These are phyloP conservation scores for Rotaria magnacalcarata DNA, from an alignment of 2,888 invertebrate genomes.

Conservation along the genomic window DNA sequence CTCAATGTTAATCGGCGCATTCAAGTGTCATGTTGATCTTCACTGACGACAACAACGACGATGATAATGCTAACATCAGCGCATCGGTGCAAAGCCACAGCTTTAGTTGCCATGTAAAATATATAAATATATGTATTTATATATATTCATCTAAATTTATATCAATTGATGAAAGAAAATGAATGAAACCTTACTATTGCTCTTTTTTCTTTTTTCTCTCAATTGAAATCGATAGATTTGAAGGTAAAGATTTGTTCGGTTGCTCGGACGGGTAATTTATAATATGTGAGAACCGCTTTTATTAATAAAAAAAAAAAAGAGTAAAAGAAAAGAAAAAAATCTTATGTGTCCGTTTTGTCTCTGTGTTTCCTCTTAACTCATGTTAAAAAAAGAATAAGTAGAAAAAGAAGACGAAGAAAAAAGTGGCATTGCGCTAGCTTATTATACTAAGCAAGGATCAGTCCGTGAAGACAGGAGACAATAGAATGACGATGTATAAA, in stretches of 20 bases:
- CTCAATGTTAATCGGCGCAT: constrained; percentile 15
- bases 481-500: constrained; percentile 2
- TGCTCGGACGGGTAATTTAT: constrained; percentile 26
- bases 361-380: constrained; percentile 25
- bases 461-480: constrained; percentile 3
- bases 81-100: not conserved
- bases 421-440: not conserved
- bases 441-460: constrained; percentile 22
- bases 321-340: constrained; percentile 20
- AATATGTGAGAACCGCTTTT: constrained; percentile 24
- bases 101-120: not conserved
- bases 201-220: constrained; percentile 13
- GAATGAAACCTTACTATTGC: constrained; percentile 27
- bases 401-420: constrained; percentile 18
- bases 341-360: constrained; percentile 29
- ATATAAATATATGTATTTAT: not conserved
- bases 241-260: constrained; percentile 28
- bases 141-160: not conserved
- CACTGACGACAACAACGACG: not conserved
- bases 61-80: not conserved
- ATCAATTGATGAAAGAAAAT: constrained; percentile 13
- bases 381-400: constrained; percentile 10
- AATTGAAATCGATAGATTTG: constrained; percentile 29
- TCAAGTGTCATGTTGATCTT: constrained; percentile 24
- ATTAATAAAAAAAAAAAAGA: not conserved